phyloP scores from a whole-genome alignment of 2,797 vertebrate species.

The Phalloptychus januarius region DNA sequence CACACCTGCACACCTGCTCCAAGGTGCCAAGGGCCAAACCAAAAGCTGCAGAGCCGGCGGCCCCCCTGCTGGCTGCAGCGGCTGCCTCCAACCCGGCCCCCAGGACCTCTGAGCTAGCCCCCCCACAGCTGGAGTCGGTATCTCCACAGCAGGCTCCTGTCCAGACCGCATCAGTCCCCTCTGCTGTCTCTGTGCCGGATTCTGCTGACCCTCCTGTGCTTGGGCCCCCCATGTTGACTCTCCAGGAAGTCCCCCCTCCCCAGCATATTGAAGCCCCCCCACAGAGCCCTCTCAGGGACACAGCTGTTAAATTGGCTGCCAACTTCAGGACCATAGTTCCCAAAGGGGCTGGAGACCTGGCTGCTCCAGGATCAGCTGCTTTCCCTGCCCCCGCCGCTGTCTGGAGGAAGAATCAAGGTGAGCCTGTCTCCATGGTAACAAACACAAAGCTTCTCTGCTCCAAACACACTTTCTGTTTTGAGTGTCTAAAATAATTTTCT shows the following conservation, averaged over 20 bases:
- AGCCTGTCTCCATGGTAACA: constrained; percentile 24
- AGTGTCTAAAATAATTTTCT: background rate
- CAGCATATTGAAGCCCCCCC: constrained; percentile 39
- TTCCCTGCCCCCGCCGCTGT: constrained; percentile 71
- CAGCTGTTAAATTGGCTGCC: background rate
- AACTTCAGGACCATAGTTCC: constrained; percentile 6
- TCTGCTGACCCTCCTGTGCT: background rate
- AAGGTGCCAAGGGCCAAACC: constrained; percentile 84
- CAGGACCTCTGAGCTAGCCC: constrained; percentile 51
- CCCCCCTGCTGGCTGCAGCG: background rate
- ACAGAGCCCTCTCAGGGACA: background rate
- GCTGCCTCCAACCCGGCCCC: constrained; percentile 45
- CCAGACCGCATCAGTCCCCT: constrained; percentile 44
- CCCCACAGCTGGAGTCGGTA: constrained; percentile 52
- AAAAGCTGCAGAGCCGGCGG: constrained; percentile 22
- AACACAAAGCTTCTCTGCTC: background rate
- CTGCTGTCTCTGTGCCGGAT: constrained; percentile 7
- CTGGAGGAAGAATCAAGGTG: constrained; percentile 95
- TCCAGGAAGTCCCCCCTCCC: constrained; percentile 54
- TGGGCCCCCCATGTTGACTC: background rate
- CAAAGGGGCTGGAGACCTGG: background rate
- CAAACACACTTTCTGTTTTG: background rate
- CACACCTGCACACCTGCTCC: constrained; percentile 93
- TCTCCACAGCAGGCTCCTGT: constrained; percentile 50
- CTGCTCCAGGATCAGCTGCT: constrained; percentile 73